Conservation (phyloP, 2,113 vertebrate genomes). For the Zosterops borbonicus region DNA sequence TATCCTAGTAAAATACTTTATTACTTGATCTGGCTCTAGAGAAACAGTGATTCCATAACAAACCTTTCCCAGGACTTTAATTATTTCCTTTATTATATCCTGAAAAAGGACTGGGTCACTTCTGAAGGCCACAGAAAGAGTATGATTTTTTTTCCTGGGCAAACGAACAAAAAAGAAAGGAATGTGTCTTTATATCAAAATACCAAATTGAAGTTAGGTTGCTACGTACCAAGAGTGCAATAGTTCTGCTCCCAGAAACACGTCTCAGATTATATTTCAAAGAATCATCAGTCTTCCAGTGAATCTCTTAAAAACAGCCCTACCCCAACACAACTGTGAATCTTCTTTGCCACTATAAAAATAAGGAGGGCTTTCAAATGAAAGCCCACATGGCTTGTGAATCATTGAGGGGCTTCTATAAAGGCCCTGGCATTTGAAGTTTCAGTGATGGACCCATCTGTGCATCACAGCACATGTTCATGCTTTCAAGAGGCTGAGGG, state of each 20-base stretch:
- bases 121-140: constrained; percentile 29
- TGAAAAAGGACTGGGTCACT: constrained; percentile 53
- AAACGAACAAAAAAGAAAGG: constrained; percentile 42
- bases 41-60: constrained; percentile 61
- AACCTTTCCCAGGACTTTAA: constrained; percentile 62
- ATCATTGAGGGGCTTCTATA: neutral
- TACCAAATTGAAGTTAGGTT: neutral
- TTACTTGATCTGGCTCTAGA: constrained; percentile 70
- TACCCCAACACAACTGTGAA: neutral
- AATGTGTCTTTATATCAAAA: neutral
- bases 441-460: neutral
- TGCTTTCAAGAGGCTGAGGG: neutral
- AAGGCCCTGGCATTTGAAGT: neutral
- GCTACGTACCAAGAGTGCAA: neutral
- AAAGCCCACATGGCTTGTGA: neutral
- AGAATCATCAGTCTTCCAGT: neutral
- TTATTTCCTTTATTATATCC: constrained; percentile 63
- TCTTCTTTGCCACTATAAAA: neutral
- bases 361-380: neutral
- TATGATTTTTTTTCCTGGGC: neutral
- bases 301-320: neutral
- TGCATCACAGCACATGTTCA: neutral
- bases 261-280: neutral
- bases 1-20: constrained; percentile 68
- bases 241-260: neutral